Evolutionary conservation across 2,888 invertebrate genomes (phyloP), one percentile per base, ranked within the genome.

Genomic region (Ditula angustiorana): DNA sequence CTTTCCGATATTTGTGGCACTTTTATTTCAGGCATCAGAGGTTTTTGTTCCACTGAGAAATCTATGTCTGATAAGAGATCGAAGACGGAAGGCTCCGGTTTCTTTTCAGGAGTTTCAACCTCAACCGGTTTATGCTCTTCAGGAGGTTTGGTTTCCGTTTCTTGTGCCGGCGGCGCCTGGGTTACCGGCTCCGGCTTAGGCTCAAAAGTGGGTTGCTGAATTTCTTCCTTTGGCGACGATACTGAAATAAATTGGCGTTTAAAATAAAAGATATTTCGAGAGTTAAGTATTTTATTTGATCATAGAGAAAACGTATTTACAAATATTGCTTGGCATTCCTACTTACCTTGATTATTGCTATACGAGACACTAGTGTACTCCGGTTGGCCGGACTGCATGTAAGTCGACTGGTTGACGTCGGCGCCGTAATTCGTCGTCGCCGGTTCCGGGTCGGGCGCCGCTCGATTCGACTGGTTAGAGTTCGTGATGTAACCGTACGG

Each of bases 41-140:
- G 95, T 47, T 94, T 93, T 72, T 95, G 94, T 76, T 94, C 94
- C 11, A 96, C 94, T 10, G 95, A 94, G 71, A 96, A 96, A 80
- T 97, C 97, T 49, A 97, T 94, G 53, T 96, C 97, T 0, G 96
- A 95, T 5, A 97, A 83, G 30, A 97, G 88, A 87, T 97, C 97
- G 53, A 96, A 93, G 60, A 95, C 94, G 5, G 87, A 81, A n/a
- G 79, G 77, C 68, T 88, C 87, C 0, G 80, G 35, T 58, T 79
- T 83, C 2, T 71, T 68, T 70, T 85, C 81, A 21, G 74, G 69
- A 47, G 57, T 44, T 55, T 72, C 66, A 24, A 67, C 67, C 63
- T 75, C 74, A 33, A 69, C 67, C 1, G 78, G 62, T 66, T 72
- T 71, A 46, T 65, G 56, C 67, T 73, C 71, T 56, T 67, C 56